Evolutionary conservation across 2,888 invertebrate genomes (phyloP), one percentile per base, ranked within the genome.

Genomic region (Oegoconia quadripuncta): DNA sequence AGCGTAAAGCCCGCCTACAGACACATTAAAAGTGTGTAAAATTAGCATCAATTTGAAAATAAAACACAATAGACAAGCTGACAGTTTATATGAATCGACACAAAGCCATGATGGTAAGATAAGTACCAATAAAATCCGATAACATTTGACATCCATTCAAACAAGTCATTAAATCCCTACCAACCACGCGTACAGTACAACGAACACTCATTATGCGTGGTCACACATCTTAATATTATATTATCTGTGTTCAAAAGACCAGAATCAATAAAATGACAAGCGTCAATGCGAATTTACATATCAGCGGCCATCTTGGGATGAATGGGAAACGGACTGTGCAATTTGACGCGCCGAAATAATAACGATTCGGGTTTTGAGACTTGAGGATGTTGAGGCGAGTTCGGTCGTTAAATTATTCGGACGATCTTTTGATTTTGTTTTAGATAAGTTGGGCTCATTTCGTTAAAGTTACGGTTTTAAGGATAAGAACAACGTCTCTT

Each of bases 211-310:
- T 67, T 70, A 74, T 71, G 71, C 73, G 55, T 37, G 41, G 42
- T 47, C 73, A 73, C 69, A 64, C 51, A 35, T 44, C 17, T 12
- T n/a, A 49, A 46, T 46, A 39, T 50, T 42, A 44, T 44, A 36
- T 41, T 42, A 47, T 42, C 41, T 39, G 42, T 27, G 44, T 50
- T 62, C 55, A 66, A 70, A 67, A 59, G 57, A 47, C 46, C 46
- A 45, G 43, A 67, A 70, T 74, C 72, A 64, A 74, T 73, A 66
- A 65, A 66, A 64, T 52, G 44, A 37, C 40, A 43, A 29, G 32
- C 27, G 42, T 43, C 43, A 44, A 45, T 41, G 34, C 20, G 33
- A 31, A 74, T 74, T 67, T 68, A 56, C 71, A 73, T 74, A 71
- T 71, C 67, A 41, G 41, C 36, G 44, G 55, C 60, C 64, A 73